Conservation (phyloP, 2,113 vertebrate genomes). For the Eulemur rufifrons region DNA sequence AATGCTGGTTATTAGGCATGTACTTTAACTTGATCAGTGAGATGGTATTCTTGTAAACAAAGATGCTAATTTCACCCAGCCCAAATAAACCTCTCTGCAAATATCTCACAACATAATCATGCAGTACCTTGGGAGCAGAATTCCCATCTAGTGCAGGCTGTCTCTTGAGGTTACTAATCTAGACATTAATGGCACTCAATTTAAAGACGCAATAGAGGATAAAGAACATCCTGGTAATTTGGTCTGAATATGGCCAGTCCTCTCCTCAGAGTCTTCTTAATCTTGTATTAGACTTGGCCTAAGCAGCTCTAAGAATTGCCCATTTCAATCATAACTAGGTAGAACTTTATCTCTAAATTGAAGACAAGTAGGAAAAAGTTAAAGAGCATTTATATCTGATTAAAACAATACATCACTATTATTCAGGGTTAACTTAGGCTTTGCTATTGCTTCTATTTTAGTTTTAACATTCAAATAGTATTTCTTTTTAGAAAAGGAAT, state of each 20-base stretch:
- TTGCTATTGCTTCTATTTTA: constrained; percentile 1
- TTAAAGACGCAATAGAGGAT: constrained; percentile 41
- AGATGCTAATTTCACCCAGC: constrained; percentile 80
- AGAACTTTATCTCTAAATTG: not conserved
- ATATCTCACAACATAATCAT: constrained; percentile 76
- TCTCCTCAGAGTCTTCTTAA: not conserved
- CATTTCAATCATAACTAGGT: not conserved
- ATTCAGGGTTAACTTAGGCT: not conserved
- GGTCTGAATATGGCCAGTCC: not conserved
- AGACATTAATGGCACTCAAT: constrained; percentile 53
- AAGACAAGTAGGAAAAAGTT: not conserved
- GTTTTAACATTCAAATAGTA: not conserved
- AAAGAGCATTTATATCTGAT: not conserved
- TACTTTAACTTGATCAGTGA: constrained; percentile 81
- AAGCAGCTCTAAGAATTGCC: not conserved
- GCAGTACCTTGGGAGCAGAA: constrained; percentile 74
- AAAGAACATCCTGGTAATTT: constrained; percentile 3
- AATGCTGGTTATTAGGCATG: constrained; percentile 80
- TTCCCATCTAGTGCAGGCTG: constrained; percentile 48
- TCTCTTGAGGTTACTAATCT: constrained; percentile 68
- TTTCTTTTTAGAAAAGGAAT: constrained; percentile 45
- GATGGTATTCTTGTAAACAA: constrained; percentile 83
- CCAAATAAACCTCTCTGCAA: constrained; percentile 79
- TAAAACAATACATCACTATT: not conserved
- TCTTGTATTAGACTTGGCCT: not conserved